A percentile compares a stretch with the other conserved stretches of the same genome.
These are phyloP conservation scores for Lerema accius DNA, from an alignment of 1,140 invertebrate species.

Conservation along the genomic window DNA sequence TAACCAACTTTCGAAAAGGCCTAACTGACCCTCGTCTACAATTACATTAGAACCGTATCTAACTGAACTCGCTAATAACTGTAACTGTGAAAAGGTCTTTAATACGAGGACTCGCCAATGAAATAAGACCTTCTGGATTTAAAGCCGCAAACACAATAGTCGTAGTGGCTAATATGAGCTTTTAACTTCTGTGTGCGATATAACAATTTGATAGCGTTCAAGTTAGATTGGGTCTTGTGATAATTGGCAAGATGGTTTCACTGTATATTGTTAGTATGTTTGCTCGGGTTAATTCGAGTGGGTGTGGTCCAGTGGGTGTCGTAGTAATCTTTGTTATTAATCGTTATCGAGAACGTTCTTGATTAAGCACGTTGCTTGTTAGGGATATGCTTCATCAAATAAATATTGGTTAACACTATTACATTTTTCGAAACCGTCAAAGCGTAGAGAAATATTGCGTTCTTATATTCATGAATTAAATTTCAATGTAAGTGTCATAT, in stretches of 20 bases:
- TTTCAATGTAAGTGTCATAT: too few relatives aligned
- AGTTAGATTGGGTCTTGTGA: slow-evolving; percentile 55
- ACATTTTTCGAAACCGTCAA: too few relatives aligned
- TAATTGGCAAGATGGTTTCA: slow-evolving; percentile 41
- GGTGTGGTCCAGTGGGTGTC: not conserved
- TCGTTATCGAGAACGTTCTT: not conserved
- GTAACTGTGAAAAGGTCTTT: slow-evolving; percentile 18
- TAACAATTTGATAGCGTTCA: slow-evolving; percentile 53
- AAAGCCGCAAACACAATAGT: slow-evolving; percentile 18
- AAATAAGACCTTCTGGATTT: slow-evolving; percentile 20
- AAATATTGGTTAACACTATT: too few relatives aligned
- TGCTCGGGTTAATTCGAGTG: slow-evolving; percentile 3
- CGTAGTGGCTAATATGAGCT: slow-evolving; percentile 48
- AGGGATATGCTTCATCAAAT: not conserved
- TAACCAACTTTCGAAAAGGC: slow-evolving; percentile 43
- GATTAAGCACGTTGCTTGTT: too few relatives aligned
- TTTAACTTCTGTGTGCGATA: slow-evolving; percentile 49
- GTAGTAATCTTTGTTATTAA: slow-evolving; percentile 10
- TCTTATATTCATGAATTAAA: too few relatives aligned
- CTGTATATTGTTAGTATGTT: slow-evolving; percentile 2
- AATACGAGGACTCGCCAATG: not conserved
- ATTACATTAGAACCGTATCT: slow-evolving; percentile 39
- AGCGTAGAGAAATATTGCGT: too few relatives aligned
- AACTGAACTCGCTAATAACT: slow-evolving; percentile 31
- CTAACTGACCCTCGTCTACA: slow-evolving; percentile 44